Base-by-base conservation (phyloP, 2,113 vertebrate genomes). In the Falcunculus frontatus region DNA sequence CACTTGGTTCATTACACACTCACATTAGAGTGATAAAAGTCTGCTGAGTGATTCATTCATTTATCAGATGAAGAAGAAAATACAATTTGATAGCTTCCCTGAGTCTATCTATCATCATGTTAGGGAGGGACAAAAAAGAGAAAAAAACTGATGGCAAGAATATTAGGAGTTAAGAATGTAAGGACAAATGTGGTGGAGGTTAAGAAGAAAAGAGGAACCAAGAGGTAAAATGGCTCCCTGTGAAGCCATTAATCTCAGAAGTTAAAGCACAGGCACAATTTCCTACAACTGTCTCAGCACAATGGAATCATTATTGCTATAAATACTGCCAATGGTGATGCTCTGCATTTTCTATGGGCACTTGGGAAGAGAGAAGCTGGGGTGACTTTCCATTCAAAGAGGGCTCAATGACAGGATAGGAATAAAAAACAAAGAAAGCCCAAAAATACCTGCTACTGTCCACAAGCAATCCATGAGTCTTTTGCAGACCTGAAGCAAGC, bases 1-100 rank as follows among this genome's bases (percentile, higher is more conserved):
- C 86, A 88, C 83, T 90, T 81, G 95, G 85, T 42, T 94, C 87
- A 90, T 95, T 94, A 74, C 62, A 87, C 78, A 74, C 78, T 91
- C 41, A 70, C 15, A 93, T 91, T 87, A 86, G 21, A 86, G 78
- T 52, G 67, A 89, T 63, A 85, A 65, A 93, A 76, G 57, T 62
- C 91, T 80, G 33, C 41, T 52, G 33, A 94, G 56, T 59, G 37
- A 89, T 37, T 64, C 70, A 91, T 32, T 67, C 46, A 82, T 87
- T 72, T 4, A 4, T 75, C 72, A 94, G 78, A 88, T 63, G 12
- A 63, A 67, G 64, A 91, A 73, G 55, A 84, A 89, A 91, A 88
- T 85, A 73, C 35, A 67, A 37, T 62, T 83, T 88, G 55, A 90
- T 83, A 79, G 46, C 59, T 86, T 96, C 55, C 35, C 33, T 8